Base-by-base conservation (phyloP, 2,888 invertebrate species). In the Pedicia rivosa region DNA sequence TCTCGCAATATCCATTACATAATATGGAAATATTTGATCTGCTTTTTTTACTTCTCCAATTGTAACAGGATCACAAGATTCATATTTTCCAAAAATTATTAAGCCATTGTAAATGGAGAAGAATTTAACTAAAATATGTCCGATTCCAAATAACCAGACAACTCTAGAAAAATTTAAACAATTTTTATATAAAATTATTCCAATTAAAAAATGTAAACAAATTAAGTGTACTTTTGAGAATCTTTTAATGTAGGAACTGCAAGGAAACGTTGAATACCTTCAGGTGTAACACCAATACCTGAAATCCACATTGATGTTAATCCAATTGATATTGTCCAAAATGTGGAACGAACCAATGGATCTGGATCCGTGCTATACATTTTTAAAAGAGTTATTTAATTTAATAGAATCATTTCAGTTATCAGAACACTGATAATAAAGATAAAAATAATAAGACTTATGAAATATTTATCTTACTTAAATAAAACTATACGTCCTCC, bases 401-500 rank as follows among this genome's bases (percentile, higher is more conserved):
- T 36, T 22, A n/a, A 10, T 20, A 8, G n/a, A 24, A 24, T 5
- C 24, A 24, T n/a, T n/a, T n/a, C n/a, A n/a, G n/a, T n/a, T n/a
- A n/a, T n/a, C n/a, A n/a, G n/a, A n/a, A n/a, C n/a, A n/a, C n/a
- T n/a, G n/a, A n/a, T n/a, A n/a, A n/a, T n/a, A n/a, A n/a, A n/a
- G n/a, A n/a, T n/a, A n/a, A n/a, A n/a, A n/a, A n/a, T n/a, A n/a
- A n/a, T n/a, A n/a, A n/a, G n/a, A n/a, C n/a, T n/a, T n/a, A n/a
- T n/a, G n/a, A n/a, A n/a, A n/a, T n/a, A n/a, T n/a, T n/a, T n/a
- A n/a, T 57, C 67, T 63, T 55, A 76, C 76, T 74, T 67, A 48
- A 74, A 70, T 14, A 74, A 56, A 36, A 72, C 67, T 6, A 75
- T 48, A 45, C 76, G 61, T 33, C 67, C 66, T 14, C 72, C 68